Evolutionary conservation across 2,888 invertebrate genomes (phyloP), one percentile per base, ranked within the genome.

Genomic region (Tanytarsus gracilentus): DNA sequence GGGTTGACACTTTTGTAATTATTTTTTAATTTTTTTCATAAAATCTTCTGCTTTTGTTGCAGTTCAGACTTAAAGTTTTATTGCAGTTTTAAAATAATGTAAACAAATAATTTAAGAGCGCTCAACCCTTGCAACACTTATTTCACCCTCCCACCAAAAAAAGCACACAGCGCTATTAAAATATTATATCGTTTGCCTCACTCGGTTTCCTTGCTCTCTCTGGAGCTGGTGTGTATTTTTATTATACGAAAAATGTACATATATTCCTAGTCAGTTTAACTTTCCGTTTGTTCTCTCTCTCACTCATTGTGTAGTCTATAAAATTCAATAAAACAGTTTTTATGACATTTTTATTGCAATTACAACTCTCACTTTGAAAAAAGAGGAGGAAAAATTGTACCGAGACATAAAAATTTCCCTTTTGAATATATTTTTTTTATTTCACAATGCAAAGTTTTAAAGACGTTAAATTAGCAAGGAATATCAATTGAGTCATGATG

Each of bases 301-400:
- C 51, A 18, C 27, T 29, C 30, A 2, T 9, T 30, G 2, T 53
- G 33, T 33, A 36, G 33, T 36, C 53, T 53, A 53, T 53, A 36
- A 53, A 53, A 53, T 53, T 29, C 53, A 53, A 53, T 53, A 53
- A 53, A 53, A 53, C 27, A 26, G 23, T 51, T 53, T 53, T 53
- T 53, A 53, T 53, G 53, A 36, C 53, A 53, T 36, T 53, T 53
- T 53, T 53, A 53, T 53, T 53, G 53, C 53, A 53, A 53, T 53
- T 53, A 53, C 53, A 53, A 53, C 36, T 53, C 44, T 44, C n/a
- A 4, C 33, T 33, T 33, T 11, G 14, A 16, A 51, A 27, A 18
- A 18, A 52, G 21, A 21, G 9, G 30, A 51, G 18, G 18, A 8
- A 36, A 53, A 53, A 36, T 53, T 26, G 29, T 51, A 51, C n/a